A percentile compares a stretch with the other conserved stretches of the same genome.
These are phyloP conservation scores for Bugula neritina DNA, from an alignment of 2,888 invertebrate species.

Conservation along the genomic window DNA sequence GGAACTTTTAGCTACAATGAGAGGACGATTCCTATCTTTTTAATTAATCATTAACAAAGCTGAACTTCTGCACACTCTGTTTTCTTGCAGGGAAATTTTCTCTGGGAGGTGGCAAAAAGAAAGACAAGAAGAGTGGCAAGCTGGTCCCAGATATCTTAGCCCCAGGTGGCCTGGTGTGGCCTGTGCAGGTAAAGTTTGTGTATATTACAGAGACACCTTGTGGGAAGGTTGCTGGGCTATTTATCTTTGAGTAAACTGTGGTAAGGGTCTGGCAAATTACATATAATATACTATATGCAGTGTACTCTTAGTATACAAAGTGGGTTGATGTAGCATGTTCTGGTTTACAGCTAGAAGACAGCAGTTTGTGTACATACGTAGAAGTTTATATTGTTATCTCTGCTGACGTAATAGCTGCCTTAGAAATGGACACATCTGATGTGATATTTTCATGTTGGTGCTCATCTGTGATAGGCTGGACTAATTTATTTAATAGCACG, in stretches of 20 bases:
- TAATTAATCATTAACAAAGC: no score
- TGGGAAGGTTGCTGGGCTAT: no score
- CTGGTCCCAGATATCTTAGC: constrained; percentile 66
- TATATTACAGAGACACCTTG: no score
- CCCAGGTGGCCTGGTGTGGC: constrained; percentile 54
- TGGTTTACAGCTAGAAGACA: constrained; percentile 49
- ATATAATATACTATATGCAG: neutral
- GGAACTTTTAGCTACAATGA: no score
- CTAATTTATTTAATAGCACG: constrained; percentile 35
- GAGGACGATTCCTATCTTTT: no score
- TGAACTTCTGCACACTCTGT: no score
- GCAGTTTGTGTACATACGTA: constrained; percentile 53
- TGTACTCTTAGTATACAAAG: neutral
- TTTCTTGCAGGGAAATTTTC: constrained; percentile 71
- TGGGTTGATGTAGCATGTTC: neutral
- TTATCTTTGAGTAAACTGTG: no score
- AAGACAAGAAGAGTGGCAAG: constrained; percentile 68
- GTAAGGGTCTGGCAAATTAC: no score
- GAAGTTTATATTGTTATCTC: constrained; percentile 81
- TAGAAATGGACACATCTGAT: constrained; percentile 75
- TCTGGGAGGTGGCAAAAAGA: constrained; percentile 66
- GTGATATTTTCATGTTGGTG: constrained; percentile 81
- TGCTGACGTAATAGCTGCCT: constrained; percentile 75
- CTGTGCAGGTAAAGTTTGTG: constrained; percentile 55
- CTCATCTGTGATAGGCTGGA: constrained; percentile 71